Conservation (phyloP, 2,113 vertebrate species). For the Malurus melanocephalus region DNA sequence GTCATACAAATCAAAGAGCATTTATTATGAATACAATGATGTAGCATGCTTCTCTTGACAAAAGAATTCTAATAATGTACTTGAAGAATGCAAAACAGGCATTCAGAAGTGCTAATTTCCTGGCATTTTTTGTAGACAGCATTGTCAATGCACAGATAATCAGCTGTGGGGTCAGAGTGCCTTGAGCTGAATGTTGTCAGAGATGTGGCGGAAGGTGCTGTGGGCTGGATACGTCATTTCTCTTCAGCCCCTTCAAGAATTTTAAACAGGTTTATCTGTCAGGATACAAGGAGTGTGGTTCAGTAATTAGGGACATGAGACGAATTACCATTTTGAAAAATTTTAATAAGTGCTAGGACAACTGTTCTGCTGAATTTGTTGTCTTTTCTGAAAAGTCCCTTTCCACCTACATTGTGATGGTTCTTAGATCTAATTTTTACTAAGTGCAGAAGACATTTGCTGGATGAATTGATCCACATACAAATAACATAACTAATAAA, state of each 20-base stretch:
- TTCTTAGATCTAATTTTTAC: constrained; percentile 52
- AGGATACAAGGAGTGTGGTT: constrained; percentile 14
- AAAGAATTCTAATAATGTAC: constrained; percentile 64
- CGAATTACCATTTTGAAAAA: constrained; percentile 60
- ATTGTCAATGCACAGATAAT: constrained; percentile 51
- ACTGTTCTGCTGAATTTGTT: constrained; percentile 54
- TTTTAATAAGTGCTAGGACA: constrained; percentile 61
- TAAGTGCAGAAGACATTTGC: constrained; percentile 25
- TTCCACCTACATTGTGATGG: constrained; percentile 22
- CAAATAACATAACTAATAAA: constrained; percentile 28
- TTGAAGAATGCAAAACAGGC: constrained; percentile 65
- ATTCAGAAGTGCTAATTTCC: constrained; percentile 65
- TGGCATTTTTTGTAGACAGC: constrained; percentile 46
- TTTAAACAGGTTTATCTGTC: constrained; percentile 61
- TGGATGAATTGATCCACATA: constrained; percentile 26
- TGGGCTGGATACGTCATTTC: constrained; percentile 5
- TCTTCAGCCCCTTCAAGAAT: constrained; percentile 49
- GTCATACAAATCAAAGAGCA: constrained; percentile 63
- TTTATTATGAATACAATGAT: constrained; percentile 71
- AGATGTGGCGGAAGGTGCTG: background rate
- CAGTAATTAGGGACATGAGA: constrained; percentile 63
- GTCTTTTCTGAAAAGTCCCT: constrained; percentile 13
- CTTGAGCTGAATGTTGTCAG: constrained; percentile 51
- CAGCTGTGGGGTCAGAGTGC: constrained; percentile 38
- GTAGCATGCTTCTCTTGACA: constrained; percentile 41